Conservation (phyloP, 1,140 invertebrate genomes). For the Lepidurus apus region DNA sequence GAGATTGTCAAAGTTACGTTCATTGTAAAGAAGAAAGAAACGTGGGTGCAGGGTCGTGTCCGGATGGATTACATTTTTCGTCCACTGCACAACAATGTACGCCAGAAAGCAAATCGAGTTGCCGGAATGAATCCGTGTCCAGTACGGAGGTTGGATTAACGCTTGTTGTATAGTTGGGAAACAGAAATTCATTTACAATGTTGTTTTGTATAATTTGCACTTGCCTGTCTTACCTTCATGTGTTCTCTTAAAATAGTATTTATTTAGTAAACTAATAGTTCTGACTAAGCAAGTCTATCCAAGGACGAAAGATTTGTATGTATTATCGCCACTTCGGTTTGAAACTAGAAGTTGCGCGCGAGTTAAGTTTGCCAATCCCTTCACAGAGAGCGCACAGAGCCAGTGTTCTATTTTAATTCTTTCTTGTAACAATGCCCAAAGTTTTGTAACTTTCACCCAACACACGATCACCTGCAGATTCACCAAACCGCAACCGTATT, state of each 20-base stretch:
- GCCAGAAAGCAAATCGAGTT: background rate
- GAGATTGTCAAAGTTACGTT: background rate
- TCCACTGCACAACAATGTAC: background rate
- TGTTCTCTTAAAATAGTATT: background rate
- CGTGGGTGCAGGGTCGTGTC: background rate
- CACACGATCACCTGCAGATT: background rate
- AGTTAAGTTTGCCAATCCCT: background rate
- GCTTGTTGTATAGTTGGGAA: background rate
- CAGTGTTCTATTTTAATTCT: background rate
- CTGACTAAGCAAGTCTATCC: background rate
- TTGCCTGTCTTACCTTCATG: background rate
- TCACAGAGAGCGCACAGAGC: background rate
- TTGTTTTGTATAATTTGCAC: background rate
- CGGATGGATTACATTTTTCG: background rate
- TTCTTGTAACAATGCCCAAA: background rate
- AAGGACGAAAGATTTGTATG: background rate
- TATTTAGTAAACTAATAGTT: background rate
- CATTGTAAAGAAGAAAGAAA: background rate
- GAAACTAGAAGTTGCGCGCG: background rate
- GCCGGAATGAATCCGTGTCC: background rate
- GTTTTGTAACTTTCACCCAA: background rate
- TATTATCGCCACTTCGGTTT: background rate
- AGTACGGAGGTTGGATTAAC: background rate
- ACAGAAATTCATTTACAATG: background rate
- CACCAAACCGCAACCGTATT: background rate